Evolutionary conservation across 2,797 vertebrate species (phyloP).

Genomic region (Sebastolobus altivelis): DNA sequence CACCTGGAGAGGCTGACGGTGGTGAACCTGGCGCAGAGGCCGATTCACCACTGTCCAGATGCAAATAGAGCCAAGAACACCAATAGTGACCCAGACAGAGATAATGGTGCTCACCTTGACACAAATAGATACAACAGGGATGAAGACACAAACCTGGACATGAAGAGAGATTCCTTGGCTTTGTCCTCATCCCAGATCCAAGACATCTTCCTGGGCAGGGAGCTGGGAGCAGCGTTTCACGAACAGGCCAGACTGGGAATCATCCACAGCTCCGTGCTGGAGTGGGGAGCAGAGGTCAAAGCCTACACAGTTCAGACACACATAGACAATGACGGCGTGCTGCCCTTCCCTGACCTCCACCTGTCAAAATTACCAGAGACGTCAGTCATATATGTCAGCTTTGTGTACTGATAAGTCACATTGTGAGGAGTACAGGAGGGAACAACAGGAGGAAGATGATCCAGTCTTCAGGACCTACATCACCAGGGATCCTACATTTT

Average conservation of each 20-base stretch:
- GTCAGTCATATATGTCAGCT: constrained; percentile 78
- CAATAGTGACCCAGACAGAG: constrained; percentile 42
- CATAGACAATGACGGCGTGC: constrained; percentile 67
- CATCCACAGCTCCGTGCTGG: constrained; percentile 74
- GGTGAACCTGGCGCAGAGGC: constrained; percentile 45
- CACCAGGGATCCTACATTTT: neutral
- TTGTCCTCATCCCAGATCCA: constrained; percentile 60
- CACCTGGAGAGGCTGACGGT: constrained; percentile 75
- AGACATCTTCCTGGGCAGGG: constrained; percentile 74
- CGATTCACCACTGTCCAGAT: constrained; percentile 35
- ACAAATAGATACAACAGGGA: constrained; percentile 53
- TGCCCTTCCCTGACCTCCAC: constrained; percentile 77
- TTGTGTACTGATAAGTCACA: constrained; percentile 68
- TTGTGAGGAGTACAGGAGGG: neutral
- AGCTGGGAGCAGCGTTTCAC: constrained; percentile 68
- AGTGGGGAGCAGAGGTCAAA: constrained; percentile 68
- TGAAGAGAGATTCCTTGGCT: constrained; percentile 35
- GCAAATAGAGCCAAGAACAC: constrained; percentile 50
- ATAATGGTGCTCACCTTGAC: constrained; percentile 43
- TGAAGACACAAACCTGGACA: constrained; percentile 52
- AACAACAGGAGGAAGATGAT: neutral
- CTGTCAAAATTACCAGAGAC: constrained; percentile 71
- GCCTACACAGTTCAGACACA: constrained; percentile 80
- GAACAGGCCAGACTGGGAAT: constrained; percentile 78
- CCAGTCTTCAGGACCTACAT: neutral